Conservation (phyloP, 2,888 invertebrate species). For the Protophormia terraenovae region DNA sequence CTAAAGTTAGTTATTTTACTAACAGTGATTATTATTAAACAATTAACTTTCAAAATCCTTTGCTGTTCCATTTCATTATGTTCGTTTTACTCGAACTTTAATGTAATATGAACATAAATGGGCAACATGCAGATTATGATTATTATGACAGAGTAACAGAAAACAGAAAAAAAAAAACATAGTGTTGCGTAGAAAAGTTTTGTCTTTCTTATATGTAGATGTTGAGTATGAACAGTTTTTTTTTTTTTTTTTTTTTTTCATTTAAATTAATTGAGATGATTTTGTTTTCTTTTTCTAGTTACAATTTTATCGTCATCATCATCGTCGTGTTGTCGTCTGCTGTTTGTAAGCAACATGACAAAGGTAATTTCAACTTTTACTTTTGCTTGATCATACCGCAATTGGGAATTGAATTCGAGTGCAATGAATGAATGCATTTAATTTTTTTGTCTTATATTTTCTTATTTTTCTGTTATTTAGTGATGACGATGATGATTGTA, state of each 20-base stretch:
- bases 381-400: slow-evolving; percentile 68
- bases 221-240: neutral
- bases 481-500: slow-evolving; percentile 46
- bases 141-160: slow-evolving; percentile 45
- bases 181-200: slow-evolving; percentile 61
- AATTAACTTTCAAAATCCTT: too few species aligned
- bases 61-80: neutral
- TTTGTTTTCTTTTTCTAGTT: slow-evolving; percentile 55
- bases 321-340: slow-evolving; percentile 69
- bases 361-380: slow-evolving; percentile 72
- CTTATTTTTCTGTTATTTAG: neutral
- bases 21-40: too few species aligned
- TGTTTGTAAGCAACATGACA: slow-evolving; percentile 69
- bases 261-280: slow-evolving; percentile 66
- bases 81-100: slow-evolving; percentile 18
- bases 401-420: slow-evolving; percentile 67
- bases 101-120: neutral
- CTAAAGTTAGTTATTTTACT: too few species aligned
- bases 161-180: neutral
- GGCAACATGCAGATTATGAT: slow-evolving; percentile 56
- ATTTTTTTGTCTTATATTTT: slow-evolving; percentile 1
- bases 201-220: slow-evolving; percentile 40
- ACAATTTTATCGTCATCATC: too few species aligned
- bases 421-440: slow-evolving; percentile 63
- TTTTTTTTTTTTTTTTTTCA: too few species aligned